Conservation (phyloP, 1,140 invertebrate genomes). For the Drosophila athabasca region DNA sequence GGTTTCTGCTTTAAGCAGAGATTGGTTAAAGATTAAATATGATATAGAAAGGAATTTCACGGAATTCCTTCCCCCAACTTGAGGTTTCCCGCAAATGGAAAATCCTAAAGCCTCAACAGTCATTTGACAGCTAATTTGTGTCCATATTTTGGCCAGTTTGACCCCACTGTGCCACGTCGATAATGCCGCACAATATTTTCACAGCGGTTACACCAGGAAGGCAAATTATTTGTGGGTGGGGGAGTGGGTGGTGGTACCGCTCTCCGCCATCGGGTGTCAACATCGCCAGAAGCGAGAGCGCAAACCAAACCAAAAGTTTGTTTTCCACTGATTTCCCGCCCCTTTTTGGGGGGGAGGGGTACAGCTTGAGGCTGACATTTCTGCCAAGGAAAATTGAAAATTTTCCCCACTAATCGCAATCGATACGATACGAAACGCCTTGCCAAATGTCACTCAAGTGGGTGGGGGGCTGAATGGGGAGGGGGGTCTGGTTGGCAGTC, state of each 20-base stretch:
- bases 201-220: conserved; percentile 70
- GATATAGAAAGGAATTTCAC: not conserved
- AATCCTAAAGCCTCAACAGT: too few relatives aligned
- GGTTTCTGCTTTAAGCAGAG: too few relatives aligned
- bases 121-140: too few relatives aligned
- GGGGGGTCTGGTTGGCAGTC: conserved; percentile 19
- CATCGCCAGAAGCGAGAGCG: conserved; percentile 55
- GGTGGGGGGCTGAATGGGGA: not conserved
- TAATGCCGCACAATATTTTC: conserved; percentile 76
- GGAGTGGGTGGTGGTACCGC: conserved; percentile 7
- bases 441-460: conserved; percentile 75
- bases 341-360: conserved; percentile 13
- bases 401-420: conserved; percentile 81
- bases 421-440: conserved; percentile 78
- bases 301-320: conserved; percentile 45
- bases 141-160: not conserved
- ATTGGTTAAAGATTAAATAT: not conserved
- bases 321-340: conserved; percentile 51
- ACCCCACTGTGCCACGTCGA: conserved; percentile 47
- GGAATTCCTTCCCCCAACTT: too few relatives aligned
- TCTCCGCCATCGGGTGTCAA: conserved; percentile 71
- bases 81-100: too few relatives aligned
- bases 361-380: conserved; percentile 61
- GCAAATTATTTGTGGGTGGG: conserved; percentile 23
- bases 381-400: conserved; percentile 72